Evolutionary conservation across 2,113 vertebrate species (phyloP).

Genomic region (Ranitomeya variabilis): DNA sequence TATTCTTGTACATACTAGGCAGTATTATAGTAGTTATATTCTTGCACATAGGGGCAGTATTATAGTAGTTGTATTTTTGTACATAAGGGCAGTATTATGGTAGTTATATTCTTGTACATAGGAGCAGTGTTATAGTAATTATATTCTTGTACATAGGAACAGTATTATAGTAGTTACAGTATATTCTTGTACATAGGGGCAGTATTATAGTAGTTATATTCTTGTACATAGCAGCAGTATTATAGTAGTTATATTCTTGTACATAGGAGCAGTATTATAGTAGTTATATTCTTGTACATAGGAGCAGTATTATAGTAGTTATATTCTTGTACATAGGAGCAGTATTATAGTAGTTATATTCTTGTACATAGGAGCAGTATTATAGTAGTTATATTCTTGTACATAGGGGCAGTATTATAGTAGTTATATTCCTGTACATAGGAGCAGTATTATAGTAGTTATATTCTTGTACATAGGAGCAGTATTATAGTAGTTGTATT

Average conservation of each 20-base stretch:
- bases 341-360: too few species aligned
- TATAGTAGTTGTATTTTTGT: not conserved
- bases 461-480: conserved; percentile 1
- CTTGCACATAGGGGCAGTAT: not conserved
- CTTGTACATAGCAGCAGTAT: not conserved
- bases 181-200: conserved; percentile 2
- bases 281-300: not conserved
- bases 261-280: not conserved
- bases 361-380: not conserved
- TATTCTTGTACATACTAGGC: not conserved
- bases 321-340: not conserved
- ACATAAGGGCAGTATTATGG: not conserved
- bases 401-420: too few species aligned
- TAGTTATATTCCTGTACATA: too few species aligned
- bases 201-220: conserved; percentile 13
- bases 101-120: not conserved
- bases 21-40: not conserved
- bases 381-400: not conserved
- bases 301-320: not conserved
- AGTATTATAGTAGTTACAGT: conserved; percentile 2
- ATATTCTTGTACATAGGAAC: not conserved
- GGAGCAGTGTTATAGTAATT: not conserved
- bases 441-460: not conserved
- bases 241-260: too few species aligned
- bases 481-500: conserved; percentile 3